Conservation (phyloP, 2,797 vertebrate species). For the Eospalax fontanierii region DNA sequence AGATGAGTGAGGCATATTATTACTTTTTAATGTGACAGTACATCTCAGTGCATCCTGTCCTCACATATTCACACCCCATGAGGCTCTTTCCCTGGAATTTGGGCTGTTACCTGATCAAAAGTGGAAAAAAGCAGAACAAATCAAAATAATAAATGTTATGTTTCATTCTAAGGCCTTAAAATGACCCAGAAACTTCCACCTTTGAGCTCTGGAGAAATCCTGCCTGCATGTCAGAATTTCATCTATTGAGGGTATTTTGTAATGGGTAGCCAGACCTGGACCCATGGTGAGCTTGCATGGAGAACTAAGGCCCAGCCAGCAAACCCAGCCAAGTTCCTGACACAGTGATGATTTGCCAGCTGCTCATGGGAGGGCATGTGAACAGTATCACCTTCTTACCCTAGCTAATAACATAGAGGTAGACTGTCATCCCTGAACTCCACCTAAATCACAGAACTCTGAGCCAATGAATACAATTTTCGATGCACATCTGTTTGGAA, state of each 20-base stretch:
- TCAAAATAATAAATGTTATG: neutral
- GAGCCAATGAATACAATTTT: neutral
- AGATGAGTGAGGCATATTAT: neutral
- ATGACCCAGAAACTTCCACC: neutral
- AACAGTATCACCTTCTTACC: fast-evolving
- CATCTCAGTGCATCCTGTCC: neutral
- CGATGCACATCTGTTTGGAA: neutral
- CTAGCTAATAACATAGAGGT: neutral
- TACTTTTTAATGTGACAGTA: neutral
- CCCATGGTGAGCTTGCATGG: neutral
- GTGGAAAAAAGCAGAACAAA: neutral
- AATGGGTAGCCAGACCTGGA: neutral
- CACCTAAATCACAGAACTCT: neutral
- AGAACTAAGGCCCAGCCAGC: neutral
- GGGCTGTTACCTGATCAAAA: neutral
- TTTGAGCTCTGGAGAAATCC: neutral
- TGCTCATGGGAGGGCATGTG: fast-evolving
- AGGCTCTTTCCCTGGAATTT: neutral
- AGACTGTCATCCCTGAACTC: neutral
- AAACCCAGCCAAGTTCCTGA: neutral
- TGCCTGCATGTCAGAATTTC: neutral
- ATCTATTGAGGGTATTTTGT: neutral
- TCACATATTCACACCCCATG: neutral
- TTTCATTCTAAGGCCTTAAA: neutral
- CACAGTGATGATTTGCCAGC: neutral